Conservation (phyloP, 2,888 invertebrate genomes). For the Malthinus seriepunctatus region DNA sequence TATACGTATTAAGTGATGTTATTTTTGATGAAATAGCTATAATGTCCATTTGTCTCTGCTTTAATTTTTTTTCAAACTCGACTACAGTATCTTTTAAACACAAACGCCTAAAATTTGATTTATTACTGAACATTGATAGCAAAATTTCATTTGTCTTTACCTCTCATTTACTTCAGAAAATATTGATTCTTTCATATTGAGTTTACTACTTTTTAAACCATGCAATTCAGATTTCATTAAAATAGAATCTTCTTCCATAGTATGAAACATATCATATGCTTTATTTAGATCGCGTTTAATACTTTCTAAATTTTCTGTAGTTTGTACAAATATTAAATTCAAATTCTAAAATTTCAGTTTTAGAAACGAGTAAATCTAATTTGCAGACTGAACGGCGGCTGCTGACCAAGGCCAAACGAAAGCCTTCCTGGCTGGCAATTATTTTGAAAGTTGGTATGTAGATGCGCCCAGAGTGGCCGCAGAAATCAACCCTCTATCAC, state of each 20-base stretch:
- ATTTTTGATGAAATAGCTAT: conserved; percentile 1
- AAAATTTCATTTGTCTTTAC: conserved; percentile 24
- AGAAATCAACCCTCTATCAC: no score
- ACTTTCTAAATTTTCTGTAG: no score
- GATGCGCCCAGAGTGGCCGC: no score
- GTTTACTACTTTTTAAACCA: conserved; percentile 33
- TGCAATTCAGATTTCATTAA: conserved; percentile 42
- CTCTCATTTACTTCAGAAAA: conserved; percentile 51
- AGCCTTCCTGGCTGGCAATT: no score
- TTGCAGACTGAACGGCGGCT: no score
- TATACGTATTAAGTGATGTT: not conserved
- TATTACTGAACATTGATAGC: not conserved
- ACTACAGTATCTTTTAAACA: not conserved
- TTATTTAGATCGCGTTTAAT: no score
- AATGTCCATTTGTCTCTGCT: conserved; percentile 1
- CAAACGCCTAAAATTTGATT: conserved; percentile 3
- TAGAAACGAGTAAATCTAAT: no score
- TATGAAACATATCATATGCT: not conserved
- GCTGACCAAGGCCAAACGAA: no score
- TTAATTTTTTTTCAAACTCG: not conserved
- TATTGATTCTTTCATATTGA: conserved; percentile 45
- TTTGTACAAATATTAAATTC: no score
- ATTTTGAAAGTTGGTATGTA: no score
- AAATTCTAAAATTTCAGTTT: no score
- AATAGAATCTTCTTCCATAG: conserved; percentile 42